Evolutionary conservation across 1,140 invertebrate genomes (phyloP).

Genomic region (Ooceraea biroi): DNA sequence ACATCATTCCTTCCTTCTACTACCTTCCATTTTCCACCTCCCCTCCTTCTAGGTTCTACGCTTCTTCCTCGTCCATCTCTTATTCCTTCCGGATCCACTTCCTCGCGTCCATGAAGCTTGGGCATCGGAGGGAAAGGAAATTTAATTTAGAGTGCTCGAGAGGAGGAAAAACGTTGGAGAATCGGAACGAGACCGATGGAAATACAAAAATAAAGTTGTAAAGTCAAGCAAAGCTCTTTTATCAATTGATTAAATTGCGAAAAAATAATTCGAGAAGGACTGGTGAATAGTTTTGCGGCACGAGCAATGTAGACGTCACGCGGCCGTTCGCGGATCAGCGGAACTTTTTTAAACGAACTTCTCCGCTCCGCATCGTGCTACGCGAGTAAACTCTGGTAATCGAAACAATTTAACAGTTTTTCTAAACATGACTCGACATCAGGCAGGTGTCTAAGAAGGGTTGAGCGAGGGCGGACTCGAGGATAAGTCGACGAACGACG

Average conservation of each 20-base stretch:
- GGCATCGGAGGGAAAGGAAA: conserved; percentile 56
- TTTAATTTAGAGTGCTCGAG: conserved; percentile 62
- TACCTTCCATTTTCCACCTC: too few relatives aligned
- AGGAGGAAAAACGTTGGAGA: conserved; percentile 43
- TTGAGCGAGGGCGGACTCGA: conserved; percentile 1
- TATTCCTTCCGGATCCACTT: conserved; percentile 1
- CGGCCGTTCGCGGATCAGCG: conserved; percentile 41
- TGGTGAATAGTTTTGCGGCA: conserved; percentile 47
- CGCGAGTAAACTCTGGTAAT: conserved; percentile 46
- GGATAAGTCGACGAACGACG: conserved; percentile 28
- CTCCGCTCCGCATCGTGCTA: not conserved
- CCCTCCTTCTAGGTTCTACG: too few relatives aligned
- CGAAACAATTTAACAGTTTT: conserved; percentile 49
- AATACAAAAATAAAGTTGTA: conserved; percentile 65
- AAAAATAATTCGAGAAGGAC: conserved; percentile 57
- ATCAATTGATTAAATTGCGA: conserved; percentile 59
- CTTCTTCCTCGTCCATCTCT: not conserved
- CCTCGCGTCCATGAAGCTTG: conserved; percentile 33
- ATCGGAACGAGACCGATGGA: conserved; percentile 16
- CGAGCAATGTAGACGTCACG: conserved; percentile 14
- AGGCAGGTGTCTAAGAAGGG: not conserved
- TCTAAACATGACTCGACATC: conserved; percentile 25
- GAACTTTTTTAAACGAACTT: conserved; percentile 58
- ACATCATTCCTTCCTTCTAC: conserved; percentile 33
- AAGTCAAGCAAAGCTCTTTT: conserved; percentile 62